Base-by-base conservation (phyloP, 2,797 vertebrate species). In the Gouania willdenowi region DNA sequence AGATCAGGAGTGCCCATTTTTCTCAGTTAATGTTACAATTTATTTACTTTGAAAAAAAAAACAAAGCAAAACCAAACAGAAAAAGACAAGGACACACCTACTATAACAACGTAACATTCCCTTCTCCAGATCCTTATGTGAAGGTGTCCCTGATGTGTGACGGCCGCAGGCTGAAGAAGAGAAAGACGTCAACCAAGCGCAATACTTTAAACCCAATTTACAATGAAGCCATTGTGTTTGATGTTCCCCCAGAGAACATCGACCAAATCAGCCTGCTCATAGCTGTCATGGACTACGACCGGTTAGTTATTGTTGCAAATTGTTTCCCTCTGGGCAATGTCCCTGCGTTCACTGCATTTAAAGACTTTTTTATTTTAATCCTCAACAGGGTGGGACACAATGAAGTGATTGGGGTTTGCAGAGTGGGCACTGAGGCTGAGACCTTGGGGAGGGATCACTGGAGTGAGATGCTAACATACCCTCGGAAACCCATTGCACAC, bases 211-310 rank as follows among this genome's bases (percentile, higher is more conserved):
- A 98, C 69, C 96, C 96, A 0, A 83, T 94, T 78, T 98, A 99
- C 86, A 99, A 99, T 20, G 95, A 99, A 91, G 96, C 96, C 89
- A 98, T 99, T 75, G 94, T 99, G 70, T 99, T 99, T 75, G 96
- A 99, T 2, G 92, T 99, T 57, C 96, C 94, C 59, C 95, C 94
- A 0, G 96, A 99, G 83, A 98, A 92, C 75, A 98, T 99, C 42
- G 92, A 99, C 82, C 95, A 99, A 89, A 97, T 97, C 81, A 96
- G 92, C 82, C 79, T 99, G 75, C 91, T 90, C 25, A 97, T 98
- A 78, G 96, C 96, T 1, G 94, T 98, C 76, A 98, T 99, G 94
- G 95, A 99, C 86, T 99, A 99, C 3, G 96, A 99, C 81, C 92
- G 94, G 96, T 98, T 77, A 92, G 24, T 18, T 5, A 3, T 12